A percentile compares a stretch with the other conserved stretches of the same genome.
These are phyloP conservation scores for Platycercus adscitus DNA, from an alignment of 2,113 vertebrate species.

Conservation along the genomic window DNA sequence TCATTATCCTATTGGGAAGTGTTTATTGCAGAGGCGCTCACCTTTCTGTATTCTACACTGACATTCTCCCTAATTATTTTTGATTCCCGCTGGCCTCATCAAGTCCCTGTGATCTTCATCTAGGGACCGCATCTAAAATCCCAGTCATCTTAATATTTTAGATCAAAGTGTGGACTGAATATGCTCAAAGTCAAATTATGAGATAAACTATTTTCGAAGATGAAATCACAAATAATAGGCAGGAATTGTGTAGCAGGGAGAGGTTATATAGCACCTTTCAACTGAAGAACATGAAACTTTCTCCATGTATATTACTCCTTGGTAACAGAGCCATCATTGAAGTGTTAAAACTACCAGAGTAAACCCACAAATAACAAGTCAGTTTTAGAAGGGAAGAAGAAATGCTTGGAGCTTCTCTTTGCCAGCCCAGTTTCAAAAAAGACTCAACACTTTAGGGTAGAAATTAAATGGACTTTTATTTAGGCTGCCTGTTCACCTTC, in stretches of 20 bases:
- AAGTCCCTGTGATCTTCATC: conserved; percentile 15
- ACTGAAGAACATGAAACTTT: not conserved
- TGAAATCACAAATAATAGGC: not conserved
- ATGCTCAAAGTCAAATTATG: conserved; percentile 5
- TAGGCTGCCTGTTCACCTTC: not conserved
- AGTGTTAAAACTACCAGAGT: not conserved
- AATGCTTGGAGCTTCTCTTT: not conserved
- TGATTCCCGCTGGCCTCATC: conserved; percentile 1
- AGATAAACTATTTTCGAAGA: conserved; percentile 31
- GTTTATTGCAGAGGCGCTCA: conserved; percentile 18
- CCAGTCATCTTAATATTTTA: not conserved
- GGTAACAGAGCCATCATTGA: not conserved
- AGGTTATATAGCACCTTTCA: not conserved
- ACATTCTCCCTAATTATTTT: conserved; percentile 36
- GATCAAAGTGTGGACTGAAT: conserved; percentile 10
- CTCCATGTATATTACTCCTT: not conserved
- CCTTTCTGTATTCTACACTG: not conserved
- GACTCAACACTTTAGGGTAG: not conserved
- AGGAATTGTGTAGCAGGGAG: not conserved
- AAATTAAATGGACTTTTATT: not conserved
- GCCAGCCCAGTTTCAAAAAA: not conserved
- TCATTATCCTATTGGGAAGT: conserved; percentile 22
- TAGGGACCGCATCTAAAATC: conserved; percentile 17
- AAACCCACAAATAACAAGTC: not conserved
- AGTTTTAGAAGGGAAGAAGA: not conserved